These are phyloP conservation scores for Euclidia mi DNA, from an alignment of 2,888 invertebrate genomes.

Conservation along the genomic window DNA sequence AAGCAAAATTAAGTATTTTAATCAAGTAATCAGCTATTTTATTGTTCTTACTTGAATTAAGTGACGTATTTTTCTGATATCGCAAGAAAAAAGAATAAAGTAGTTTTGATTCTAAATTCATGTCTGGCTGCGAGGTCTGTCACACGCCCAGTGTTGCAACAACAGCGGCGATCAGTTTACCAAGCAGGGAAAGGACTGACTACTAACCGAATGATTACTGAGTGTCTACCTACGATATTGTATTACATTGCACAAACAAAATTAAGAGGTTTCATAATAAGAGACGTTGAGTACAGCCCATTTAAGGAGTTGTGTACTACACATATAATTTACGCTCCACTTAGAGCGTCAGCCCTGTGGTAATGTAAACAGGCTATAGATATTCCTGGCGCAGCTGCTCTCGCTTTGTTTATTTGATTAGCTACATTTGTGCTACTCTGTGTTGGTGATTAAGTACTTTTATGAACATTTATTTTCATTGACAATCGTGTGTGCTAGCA, in stretches of 20 bases:
- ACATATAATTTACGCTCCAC: constrained; percentile 45
- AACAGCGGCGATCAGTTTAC: constrained; percentile 62
- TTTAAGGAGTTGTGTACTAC: constrained; percentile 47
- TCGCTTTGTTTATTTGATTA: not conserved
- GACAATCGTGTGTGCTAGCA: no score
- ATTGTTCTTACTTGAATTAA: no score
- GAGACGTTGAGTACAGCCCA: constrained; percentile 48
- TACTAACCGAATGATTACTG: constrained; percentile 58
- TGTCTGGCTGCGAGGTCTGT: constrained; percentile 42
- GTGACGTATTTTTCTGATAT: no score
- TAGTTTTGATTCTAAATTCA: not conserved
- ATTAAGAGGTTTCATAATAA: constrained; percentile 64
- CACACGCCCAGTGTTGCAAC: constrained; percentile 62
- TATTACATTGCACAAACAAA: constrained; percentile 70
- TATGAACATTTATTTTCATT: no score
- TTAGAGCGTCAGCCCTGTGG: constrained; percentile 34
- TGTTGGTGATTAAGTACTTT: no score
- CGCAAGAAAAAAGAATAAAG: no score
- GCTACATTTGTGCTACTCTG: not conserved
- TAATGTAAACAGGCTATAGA: constrained; percentile 17
- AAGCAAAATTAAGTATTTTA: no score
- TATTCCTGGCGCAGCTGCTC: not conserved
- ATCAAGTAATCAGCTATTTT: no score
- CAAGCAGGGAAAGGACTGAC: constrained; percentile 63
- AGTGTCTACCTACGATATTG: constrained; percentile 57